phyloP scores from a whole-genome alignment of 2,888 invertebrate genomes.

The Drosophila siamana region DNA sequence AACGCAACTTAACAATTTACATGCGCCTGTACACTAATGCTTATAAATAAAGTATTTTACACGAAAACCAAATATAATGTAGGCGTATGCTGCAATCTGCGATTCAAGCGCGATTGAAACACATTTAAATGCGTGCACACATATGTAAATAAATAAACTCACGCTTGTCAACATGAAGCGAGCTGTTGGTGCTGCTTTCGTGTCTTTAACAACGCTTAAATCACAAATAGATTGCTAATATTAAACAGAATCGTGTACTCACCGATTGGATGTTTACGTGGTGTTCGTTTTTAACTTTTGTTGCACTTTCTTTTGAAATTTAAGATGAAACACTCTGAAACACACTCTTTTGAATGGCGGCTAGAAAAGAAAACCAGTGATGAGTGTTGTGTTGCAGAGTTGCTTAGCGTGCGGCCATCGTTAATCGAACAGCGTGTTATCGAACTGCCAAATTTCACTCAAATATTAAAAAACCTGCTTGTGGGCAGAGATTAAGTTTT shows the following conservation, averaged over 20 bases:
- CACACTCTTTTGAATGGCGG: conserved; percentile 77
- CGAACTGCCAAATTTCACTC: not conserved
- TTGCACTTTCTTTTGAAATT: conserved; percentile 56
- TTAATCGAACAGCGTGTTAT: conserved; percentile 23
- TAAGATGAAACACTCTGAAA: conserved; percentile 47
- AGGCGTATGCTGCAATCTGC: not conserved
- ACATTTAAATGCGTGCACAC: not conserved
- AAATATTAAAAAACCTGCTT: not conserved
- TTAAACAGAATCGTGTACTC: conserved; percentile 37
- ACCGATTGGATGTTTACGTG: conserved; percentile 48
- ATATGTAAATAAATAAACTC: conserved; percentile 59
- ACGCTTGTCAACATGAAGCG: conserved; percentile 53
- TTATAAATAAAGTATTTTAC: conserved; percentile 12
- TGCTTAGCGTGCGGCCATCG: conserved; percentile 31
- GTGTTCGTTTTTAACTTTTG: conserved; percentile 25
- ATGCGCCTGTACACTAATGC: conserved; percentile 14
- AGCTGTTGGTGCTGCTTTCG: conserved; percentile 34
- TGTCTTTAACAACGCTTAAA: conserved; percentile 12
- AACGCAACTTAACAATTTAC: conserved; percentile 39
- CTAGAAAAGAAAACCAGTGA: conserved; percentile 60
- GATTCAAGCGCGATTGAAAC: not conserved
- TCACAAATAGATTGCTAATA: not conserved
- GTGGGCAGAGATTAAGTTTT: not conserved
- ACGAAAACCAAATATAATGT: not conserved
- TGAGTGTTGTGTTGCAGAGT: conserved; percentile 50